Evolutionary conservation across 2,797 vertebrate species (phyloP), one percentile per base, ranked within the genome.

Genomic region (Sorex maritimensis): DNA sequence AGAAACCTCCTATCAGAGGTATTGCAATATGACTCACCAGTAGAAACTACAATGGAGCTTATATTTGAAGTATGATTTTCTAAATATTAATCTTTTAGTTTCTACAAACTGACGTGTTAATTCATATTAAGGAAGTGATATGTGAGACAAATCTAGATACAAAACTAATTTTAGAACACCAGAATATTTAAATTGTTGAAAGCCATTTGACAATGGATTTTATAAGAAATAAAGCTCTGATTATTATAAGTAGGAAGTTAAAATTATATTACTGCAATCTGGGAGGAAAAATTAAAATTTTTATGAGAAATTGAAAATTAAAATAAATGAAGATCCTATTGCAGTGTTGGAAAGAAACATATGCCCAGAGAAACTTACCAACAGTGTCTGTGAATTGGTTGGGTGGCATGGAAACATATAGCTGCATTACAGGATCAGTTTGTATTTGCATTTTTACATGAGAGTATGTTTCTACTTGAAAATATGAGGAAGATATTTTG

Each of bases 371-470:
- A 44, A 23, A 94, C 96, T 96, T 95, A 98, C 97, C 97, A 19
- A 92, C 92, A 0, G 97, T 97, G 41, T 96, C 91, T 86, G 96
- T 86, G 87, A 95, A 97, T 24, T 92, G 67, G 41, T 96, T 86
- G 7, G 90, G 82, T 78, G 96, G 94, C 92, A 97, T 34, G 23
- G 96, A 97, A 86, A 98, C 52, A 94, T 97, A 97, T 2, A 98
- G 30, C 73, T 98, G 97, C 96, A 97, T 97, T 13, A 58, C 38
- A 28, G 96, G 93, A 58, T 8, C 4, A 73, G 63, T 86, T 30
- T 96, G 85, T 74, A 97, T 83, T 68, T 97, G 95, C 78, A 97
- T 84, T 84, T 96, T 96, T 67, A 96, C 44, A 1, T 93, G 65
- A 78, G 84, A 96, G 26, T 52, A 6, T 52, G 93, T 87, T 67